Percentiles rank a stretch among this genome's conserved stretches.
phyloP scores from a whole-genome alignment of 64 coral and sea anemone species.

The Montipora capricornis region DNA sequence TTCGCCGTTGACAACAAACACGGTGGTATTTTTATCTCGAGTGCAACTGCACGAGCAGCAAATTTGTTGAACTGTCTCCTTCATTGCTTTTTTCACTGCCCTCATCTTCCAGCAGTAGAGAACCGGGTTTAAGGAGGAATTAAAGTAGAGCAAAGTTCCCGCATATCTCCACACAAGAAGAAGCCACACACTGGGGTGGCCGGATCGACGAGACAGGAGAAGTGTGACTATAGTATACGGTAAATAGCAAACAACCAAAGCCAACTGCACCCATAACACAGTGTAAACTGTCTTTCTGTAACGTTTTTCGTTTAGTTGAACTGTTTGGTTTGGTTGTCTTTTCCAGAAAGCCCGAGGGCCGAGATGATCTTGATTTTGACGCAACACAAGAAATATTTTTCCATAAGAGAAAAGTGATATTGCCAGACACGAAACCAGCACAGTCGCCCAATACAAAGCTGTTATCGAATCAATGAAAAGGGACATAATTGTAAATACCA shows the following conservation, averaged over 20 bases:
- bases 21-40: neutral
- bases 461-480: neutral
- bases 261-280: neutral
- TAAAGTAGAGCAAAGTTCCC: neutral
- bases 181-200: neutral
- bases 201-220: neutral
- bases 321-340: neutral
- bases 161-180: neutral
- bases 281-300: neutral
- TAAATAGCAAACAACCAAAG: neutral
- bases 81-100: neutral
- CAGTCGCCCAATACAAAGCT: neutral
- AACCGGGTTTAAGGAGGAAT: neutral
- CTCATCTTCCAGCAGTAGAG: neutral
- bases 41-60: neutral
- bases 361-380: neutral
- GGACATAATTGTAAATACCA: neutral
- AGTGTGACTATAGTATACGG: neutral
- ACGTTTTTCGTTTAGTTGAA: neutral
- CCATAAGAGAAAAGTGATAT: neutral
- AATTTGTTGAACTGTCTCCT: neutral
- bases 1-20: too few species aligned
- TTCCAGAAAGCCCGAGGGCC: neutral
- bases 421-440: neutral
- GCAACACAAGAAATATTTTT: neutral